phyloP scores from a whole-genome alignment of 2,113 vertebrate species.

The Seriola rivoliana region DNA sequence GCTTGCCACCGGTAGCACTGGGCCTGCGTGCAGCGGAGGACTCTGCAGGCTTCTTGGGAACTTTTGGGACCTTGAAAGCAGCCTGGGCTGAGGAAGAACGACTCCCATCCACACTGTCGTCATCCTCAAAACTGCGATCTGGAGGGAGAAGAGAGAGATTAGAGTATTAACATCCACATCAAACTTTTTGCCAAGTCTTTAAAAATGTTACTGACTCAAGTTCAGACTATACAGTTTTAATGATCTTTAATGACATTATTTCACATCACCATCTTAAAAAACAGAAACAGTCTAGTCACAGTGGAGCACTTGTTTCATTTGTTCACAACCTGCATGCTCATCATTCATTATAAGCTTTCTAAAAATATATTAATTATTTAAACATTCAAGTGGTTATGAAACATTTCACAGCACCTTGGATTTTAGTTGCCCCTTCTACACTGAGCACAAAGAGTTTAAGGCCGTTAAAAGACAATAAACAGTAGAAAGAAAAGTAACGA shows the following conservation, averaged over 20 bases:
- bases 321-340: neutral
- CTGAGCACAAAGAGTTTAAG: neutral
- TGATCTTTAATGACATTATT: neutral
- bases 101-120: slow-evolving; percentile 97
- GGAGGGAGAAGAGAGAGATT: slow-evolving; percentile 37
- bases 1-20: slow-evolving; percentile 90
- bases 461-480: neutral
- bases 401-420: neutral
- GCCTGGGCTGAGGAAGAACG: slow-evolving; percentile 92
- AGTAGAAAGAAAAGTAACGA: slow-evolving; percentile 31
- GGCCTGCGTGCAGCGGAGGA: slow-evolving; percentile 85
- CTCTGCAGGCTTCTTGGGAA: slow-evolving; percentile 93
- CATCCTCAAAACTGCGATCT: slow-evolving; percentile 99
- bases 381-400: neutral
- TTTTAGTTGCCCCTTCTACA: slow-evolving; percentile 14
- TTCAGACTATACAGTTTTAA: neutral
- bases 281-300: neutral
- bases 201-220: neutral
- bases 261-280: neutral
- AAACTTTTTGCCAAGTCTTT: neutral
- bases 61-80: slow-evolving; percentile 94
- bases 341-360: neutral
- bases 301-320: neutral
- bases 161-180: slow-evolving; percentile 24
- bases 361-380: neutral